Conservation (phyloP, 2,888 invertebrate species). For the Aphidoletes aphidimyza region DNA sequence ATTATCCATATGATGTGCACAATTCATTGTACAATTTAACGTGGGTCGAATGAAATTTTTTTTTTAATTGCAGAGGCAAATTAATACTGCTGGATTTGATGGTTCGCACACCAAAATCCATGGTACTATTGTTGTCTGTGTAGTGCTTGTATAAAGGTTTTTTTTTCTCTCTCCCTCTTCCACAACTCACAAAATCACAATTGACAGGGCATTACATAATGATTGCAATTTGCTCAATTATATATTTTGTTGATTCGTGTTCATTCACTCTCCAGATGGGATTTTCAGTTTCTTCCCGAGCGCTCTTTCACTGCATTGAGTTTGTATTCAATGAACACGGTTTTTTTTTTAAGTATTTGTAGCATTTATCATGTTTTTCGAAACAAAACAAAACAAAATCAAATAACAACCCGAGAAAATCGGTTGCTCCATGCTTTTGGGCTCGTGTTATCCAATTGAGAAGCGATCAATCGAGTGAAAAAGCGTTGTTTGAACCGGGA, state of each 20-base stretch:
- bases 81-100: no score
- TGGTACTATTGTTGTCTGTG: neutral
- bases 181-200: neutral
- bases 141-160: neutral
- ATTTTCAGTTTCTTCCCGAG: neutral
- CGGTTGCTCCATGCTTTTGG: no score
- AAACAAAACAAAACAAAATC: no score
- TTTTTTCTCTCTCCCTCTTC: neutral
- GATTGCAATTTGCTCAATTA: slow-evolving; percentile 21
- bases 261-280: neutral
- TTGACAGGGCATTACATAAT: slow-evolving; percentile 29
- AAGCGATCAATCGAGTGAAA: no score
- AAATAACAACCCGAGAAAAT: no score
- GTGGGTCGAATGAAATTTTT: neutral
- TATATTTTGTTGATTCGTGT: neutral
- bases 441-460: no score
- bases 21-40: no score
- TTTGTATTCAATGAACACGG: neutral
- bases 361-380: slow-evolving; percentile 11
- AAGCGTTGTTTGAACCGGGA: no score
- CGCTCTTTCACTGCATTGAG: neutral
- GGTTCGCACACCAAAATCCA: no score
- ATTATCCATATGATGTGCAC: slow-evolving; percentile 35
- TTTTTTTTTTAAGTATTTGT: no score
- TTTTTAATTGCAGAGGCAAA: neutral